Evolutionary conservation across 2,797 vertebrate species (phyloP).

Genomic region (Arctocebus calabarensis): DNA sequence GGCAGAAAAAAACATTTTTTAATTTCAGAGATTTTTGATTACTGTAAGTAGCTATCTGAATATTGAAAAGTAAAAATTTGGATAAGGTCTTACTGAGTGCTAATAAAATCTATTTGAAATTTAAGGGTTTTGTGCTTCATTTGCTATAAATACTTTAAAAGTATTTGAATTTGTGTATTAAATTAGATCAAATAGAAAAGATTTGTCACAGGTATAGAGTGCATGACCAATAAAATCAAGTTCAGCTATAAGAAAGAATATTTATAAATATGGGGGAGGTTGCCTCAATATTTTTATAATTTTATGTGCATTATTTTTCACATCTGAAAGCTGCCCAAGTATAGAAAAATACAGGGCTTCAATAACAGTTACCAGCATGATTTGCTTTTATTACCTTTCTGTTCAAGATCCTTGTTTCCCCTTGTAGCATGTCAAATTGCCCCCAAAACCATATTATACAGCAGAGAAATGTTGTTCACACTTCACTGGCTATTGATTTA

Average conservation of each 20-base stretch:
- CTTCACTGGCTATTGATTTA: constrained; percentile 99
- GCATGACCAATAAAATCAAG: constrained; percentile 69
- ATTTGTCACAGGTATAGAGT: constrained; percentile 74
- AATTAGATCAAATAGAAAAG: constrained; percentile 78
- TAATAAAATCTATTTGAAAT: constrained; percentile 70
- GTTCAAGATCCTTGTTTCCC: constrained; percentile 91
- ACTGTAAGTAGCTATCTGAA: not conserved
- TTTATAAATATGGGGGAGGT: constrained; percentile 82
- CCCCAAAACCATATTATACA: constrained; percentile 93
- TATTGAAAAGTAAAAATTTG: constrained; percentile 69
- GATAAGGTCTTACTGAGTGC: constrained; percentile 51
- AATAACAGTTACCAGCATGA: constrained; percentile 90
- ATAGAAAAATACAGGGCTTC: constrained; percentile 88
- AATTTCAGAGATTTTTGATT: constrained; percentile 53
- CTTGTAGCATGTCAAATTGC: constrained; percentile 93
- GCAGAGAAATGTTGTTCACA: constrained; percentile 97
- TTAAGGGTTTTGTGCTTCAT: constrained; percentile 69
- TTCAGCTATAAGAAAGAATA: constrained; percentile 62
- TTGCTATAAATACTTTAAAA: constrained; percentile 75
- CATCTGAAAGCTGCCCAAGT: constrained; percentile 88
- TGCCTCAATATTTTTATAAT: constrained; percentile 84
- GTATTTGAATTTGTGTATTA: constrained; percentile 74
- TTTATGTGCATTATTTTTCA: constrained; percentile 88
- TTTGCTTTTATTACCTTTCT: constrained; percentile 93
- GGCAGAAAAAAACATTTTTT: constrained; percentile 19